Conservation (phyloP, 2,888 invertebrate genomes). For the Azorinus chamasolen region DNA sequence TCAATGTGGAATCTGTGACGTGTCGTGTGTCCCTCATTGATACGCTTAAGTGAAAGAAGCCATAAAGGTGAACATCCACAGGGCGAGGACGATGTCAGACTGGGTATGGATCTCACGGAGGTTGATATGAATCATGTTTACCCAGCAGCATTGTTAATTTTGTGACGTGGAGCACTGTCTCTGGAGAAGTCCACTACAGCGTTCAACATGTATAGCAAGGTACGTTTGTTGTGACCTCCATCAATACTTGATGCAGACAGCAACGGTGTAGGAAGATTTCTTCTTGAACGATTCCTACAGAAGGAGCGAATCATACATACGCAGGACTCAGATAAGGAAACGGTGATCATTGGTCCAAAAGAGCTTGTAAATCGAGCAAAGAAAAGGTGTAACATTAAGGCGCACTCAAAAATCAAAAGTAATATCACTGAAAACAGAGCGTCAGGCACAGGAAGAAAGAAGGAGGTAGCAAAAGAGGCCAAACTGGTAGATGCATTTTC, state of each 20-base stretch:
- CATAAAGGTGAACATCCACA: neutral
- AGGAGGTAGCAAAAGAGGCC: neutral
- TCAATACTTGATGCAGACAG: constrained; percentile 34
- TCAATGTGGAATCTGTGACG: constrained; percentile 30
- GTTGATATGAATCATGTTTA: constrained; percentile 18
- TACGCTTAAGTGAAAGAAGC: constrained; percentile 5
- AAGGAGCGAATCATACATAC: neutral
- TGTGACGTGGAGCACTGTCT: constrained; percentile 23
- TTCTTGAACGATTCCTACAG: constrained; percentile 24
- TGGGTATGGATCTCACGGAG: constrained; percentile 19
- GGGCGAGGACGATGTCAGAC: constrained; percentile 6
- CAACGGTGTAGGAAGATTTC: constrained; percentile 22
- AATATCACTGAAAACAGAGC: neutral
- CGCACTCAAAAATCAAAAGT: constrained; percentile 28
- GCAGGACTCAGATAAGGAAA: neutral
- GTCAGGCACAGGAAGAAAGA: neutral
- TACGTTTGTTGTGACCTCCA: constrained; percentile 12
- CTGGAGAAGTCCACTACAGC: constrained; percentile 2
- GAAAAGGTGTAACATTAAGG: constrained; percentile 46
- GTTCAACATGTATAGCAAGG: constrained; percentile 36
- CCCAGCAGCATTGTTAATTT: constrained; percentile 19
- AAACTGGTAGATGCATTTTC: neutral
- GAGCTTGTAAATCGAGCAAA: constrained; percentile 25
- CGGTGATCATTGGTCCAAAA: constrained; percentile 11
- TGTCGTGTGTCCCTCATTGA: constrained; percentile 52